Base-by-base conservation (phyloP, 2,797 vertebrate species). In the Peromyscus eremicus region DNA sequence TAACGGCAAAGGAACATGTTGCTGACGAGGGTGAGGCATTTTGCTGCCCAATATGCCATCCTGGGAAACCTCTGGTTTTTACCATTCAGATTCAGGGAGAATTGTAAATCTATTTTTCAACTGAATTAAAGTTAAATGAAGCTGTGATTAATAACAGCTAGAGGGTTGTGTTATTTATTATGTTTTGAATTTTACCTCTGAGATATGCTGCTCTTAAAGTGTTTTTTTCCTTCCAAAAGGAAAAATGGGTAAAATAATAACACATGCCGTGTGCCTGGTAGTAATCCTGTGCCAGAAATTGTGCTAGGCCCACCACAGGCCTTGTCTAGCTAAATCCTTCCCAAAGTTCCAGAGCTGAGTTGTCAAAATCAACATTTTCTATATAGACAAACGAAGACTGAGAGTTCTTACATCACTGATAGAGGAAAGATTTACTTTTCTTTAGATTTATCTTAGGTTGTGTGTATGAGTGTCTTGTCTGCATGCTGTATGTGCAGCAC, bases 71-170 rank as follows among this genome's bases (percentile, higher is more conserved):
- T 57, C 77, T 82, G 89, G 91, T 94, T 95, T 91, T 77, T 77
- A 77, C 34, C 75, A 92, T 88, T 89, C 94, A 89, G 76, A 91
- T 95, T 83, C 76, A 57, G 75, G 46, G n/a, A 77, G 84, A 85
- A 96, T 82, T 90, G 34, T 49, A 95, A 81, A 91, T 90, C 21
- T 83, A 95, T 96, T 91, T 97, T 97, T 95, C 95, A 95, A 71
- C 16, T 66, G 71, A 93, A 97, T 91, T 91, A 95, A 94, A 87
- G 52, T 96, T 91, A 93, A 97, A 79, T 55, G 88, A 91, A 77
- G 43, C 16, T 92, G 37, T 90, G 62, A 96, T 96, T 95, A 90
- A 84, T 93, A 93, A 84, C 70, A 92, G 85, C 71, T 43, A 85
- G 23, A 64, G 29, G 32, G 23, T 84, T 96, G 60, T 49, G 75